Evolutionary conservation across 2,113 vertebrate species (phyloP).

Genomic region (Amphiprion ocellaris): DNA sequence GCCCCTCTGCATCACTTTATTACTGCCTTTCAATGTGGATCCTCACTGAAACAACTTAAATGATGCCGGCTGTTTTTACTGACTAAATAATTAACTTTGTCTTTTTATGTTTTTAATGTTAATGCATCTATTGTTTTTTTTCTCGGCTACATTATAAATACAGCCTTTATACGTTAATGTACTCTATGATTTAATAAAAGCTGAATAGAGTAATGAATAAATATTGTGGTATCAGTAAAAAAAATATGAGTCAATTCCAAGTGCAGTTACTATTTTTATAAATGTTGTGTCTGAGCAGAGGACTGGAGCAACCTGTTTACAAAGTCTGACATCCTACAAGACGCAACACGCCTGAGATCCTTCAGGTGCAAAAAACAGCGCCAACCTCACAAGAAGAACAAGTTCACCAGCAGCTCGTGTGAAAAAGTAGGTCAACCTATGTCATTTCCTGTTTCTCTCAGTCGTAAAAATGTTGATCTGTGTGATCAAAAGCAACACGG

Average conservation of each 20-base stretch:
- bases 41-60: too few relatives aligned
- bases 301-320: slow-evolving; percentile 42
- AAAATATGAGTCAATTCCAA: not conserved
- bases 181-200: too few relatives aligned
- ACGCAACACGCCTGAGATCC: slow-evolving; percentile 46
- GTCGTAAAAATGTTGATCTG: not conserved
- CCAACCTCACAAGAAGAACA: slow-evolving; percentile 27
- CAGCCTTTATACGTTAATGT: too few relatives aligned
- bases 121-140: too few relatives aligned
- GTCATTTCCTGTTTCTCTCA: slow-evolving; percentile 20
- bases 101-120: too few relatives aligned
- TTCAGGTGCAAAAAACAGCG: not conserved
- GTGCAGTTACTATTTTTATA: not conserved
- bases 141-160: too few relatives aligned
- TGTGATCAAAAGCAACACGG: slow-evolving; percentile 16
- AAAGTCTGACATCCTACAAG: slow-evolving; percentile 36
- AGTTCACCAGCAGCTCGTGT: slow-evolving; percentile 27
- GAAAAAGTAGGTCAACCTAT: slow-evolving; percentile 52
- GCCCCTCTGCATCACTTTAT: too few relatives aligned
- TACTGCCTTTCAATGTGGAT: too few relatives aligned
- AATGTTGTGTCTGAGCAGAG: slow-evolving; percentile 7
- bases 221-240: too few relatives aligned
- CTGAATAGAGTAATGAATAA: too few relatives aligned
- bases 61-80: too few relatives aligned
- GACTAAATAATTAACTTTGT: too few relatives aligned